phyloP scores from a whole-genome alignment of 1,140 invertebrate genomes.

The Galleria mellonella region DNA sequence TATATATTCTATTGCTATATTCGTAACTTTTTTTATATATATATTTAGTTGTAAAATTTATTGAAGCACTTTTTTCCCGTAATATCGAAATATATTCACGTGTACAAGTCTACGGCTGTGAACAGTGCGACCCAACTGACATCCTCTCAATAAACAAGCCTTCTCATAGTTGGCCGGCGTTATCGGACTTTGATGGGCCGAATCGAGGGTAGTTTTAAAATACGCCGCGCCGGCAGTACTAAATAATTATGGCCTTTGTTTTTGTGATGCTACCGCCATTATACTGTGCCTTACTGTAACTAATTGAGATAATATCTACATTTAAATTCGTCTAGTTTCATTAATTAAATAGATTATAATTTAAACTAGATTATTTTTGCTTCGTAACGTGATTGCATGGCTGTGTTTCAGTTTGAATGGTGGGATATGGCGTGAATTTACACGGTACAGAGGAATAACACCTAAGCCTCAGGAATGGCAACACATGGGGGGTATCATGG shows the following conservation, averaged over 20 bases:
- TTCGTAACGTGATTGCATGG: no score
- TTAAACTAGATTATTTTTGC: no score
- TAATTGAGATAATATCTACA: background rate
- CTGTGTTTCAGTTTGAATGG: no score
- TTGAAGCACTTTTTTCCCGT: no score
- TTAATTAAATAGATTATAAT: background rate
- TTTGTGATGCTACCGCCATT: background rate
- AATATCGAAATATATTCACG: background rate
- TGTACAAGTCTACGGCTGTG: conserved; percentile 1
- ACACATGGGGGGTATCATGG: no score
- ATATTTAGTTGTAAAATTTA: no score
- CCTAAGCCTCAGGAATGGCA: no score
- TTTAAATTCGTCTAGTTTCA: background rate
- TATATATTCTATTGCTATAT: no score
- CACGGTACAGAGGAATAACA: no score
- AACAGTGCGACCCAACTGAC: conserved; percentile 6
- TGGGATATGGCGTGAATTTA: no score
- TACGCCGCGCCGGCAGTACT: conserved; percentile 7
- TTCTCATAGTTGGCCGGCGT: conserved; percentile 10
- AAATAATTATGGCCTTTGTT: conserved; percentile 12
- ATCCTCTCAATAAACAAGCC: conserved; percentile 14
- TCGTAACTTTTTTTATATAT: background rate
- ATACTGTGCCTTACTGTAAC: background rate
- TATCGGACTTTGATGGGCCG: conserved; percentile 3
- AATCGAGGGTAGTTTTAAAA: conserved; percentile 14